phyloP scores from a whole-genome alignment of 2,797 vertebrate species.

The Platyrinchus mystaceus region DNA sequence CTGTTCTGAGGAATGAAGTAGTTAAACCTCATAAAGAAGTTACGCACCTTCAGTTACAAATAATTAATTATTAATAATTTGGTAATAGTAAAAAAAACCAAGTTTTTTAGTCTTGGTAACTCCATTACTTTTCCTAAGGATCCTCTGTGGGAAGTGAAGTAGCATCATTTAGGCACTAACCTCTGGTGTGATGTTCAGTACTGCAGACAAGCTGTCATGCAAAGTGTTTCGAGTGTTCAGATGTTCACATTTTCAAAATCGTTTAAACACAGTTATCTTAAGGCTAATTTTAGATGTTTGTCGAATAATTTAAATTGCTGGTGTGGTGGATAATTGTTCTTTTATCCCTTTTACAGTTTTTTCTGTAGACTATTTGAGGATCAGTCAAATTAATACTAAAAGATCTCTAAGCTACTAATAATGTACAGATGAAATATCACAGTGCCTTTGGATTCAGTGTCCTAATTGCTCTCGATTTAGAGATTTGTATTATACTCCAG shows the following conservation, averaged over 20 bases:
- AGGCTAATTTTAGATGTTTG: background rate
- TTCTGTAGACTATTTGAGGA: background rate
- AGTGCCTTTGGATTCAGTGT: background rate
- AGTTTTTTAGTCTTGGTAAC: background rate
- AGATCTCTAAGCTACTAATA: background rate
- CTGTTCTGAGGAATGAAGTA: background rate
- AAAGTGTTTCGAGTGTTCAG: background rate
- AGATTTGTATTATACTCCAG: background rate
- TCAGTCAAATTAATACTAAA: background rate
- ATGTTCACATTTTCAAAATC: background rate
- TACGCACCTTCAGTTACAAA: background rate
- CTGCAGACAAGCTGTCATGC: background rate
- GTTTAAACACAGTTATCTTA: background rate
- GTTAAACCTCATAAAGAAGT: background rate
- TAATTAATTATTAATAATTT: background rate
- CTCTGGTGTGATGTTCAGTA: background rate
- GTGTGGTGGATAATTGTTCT: background rate
- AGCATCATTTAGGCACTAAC: background rate
- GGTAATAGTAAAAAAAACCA: background rate
- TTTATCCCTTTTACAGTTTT: background rate
- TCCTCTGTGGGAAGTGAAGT: background rate
- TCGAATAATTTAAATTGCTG: background rate
- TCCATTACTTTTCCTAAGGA: background rate
- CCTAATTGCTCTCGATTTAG: constrained; percentile 33
- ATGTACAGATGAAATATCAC: background rate